These are phyloP conservation scores for Argya squamiceps DNA, from an alignment of 2,797 vertebrate genomes.

Conservation along the genomic window DNA sequence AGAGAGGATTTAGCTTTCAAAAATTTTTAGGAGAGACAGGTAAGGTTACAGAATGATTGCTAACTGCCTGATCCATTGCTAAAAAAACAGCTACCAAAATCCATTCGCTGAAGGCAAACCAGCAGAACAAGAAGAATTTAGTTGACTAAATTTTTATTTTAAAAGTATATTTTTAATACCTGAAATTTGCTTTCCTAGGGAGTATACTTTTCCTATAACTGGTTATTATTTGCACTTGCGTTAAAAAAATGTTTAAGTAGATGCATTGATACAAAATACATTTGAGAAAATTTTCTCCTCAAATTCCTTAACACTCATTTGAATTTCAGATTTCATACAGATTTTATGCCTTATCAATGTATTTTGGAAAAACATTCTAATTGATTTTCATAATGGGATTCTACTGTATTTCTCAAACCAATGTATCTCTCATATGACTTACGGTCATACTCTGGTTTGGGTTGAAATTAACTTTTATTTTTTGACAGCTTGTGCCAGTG, in stretches of 20 bases:
- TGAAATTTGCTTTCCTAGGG: not conserved
- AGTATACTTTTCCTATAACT: not conserved
- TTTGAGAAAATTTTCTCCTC: not conserved
- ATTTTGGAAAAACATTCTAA: not conserved
- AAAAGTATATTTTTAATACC: not conserved
- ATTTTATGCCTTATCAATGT: not conserved
- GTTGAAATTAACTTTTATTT: not conserved
- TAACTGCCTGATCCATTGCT: not conserved
- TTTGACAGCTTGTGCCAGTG: not conserved
- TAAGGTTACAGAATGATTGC: not conserved
- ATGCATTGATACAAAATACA: not conserved
- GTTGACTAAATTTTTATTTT: not conserved
- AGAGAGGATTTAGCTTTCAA: not conserved
- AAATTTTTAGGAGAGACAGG: not conserved
- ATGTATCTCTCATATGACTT: not conserved
- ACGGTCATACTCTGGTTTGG: not conserved
- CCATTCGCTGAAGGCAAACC: not conserved
- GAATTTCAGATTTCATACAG: not conserved
- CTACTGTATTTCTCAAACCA: not conserved
- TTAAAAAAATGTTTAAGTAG: not conserved
- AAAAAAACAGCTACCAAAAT: not conserved
- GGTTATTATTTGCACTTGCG: not conserved
- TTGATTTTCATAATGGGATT: not conserved
- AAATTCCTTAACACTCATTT: not conserved
- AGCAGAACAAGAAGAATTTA: not conserved